Percentiles rank a stretch among this genome's conserved stretches.
Conservation (phyloP, 2,113 vertebrate genomes). For the Ammodytes marinus region DNA sequence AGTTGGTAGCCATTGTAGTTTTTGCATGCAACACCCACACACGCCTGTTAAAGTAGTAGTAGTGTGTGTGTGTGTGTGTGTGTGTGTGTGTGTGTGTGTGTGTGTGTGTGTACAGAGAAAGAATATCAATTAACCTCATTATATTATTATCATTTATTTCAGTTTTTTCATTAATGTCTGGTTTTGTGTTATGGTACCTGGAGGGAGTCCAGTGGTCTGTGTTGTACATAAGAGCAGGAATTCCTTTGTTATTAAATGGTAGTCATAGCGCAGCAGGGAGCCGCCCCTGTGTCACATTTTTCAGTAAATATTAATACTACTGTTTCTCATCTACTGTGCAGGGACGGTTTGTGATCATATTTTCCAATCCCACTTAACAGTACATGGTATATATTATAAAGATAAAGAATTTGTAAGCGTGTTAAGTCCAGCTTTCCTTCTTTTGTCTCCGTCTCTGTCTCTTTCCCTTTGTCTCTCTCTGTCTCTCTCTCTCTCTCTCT, state of each 20-base stretch:
- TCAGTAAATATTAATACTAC: constrained; percentile 31
- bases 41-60: neutral
- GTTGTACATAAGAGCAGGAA: constrained; percentile 9
- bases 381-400: neutral
- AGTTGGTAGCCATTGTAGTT: neutral
- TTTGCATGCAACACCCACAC: neutral
- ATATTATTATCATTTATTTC: too few relatives aligned
- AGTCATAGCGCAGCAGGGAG: neutral
- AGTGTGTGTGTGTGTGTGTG: neutral
- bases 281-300: neutral
- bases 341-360: constrained; percentile 2
- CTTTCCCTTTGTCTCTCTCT: neutral
- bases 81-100: neutral
- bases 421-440: neutral
- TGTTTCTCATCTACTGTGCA: constrained; percentile 9
- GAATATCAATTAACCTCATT: too few relatives aligned
- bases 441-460: neutral
- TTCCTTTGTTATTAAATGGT: constrained; percentile 23
- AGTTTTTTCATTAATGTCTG: neutral
- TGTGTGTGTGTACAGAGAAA: too few relatives aligned
- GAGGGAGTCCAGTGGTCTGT: constrained; percentile 5
- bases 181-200: neutral
- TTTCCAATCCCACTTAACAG: constrained; percentile 20
- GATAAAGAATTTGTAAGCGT: neutral
- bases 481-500: neutral